Evolutionary conservation across 2,113 vertebrate species (phyloP), one percentile per base, ranked within the genome.

Genomic region (Neotragus moschatus): DNA sequence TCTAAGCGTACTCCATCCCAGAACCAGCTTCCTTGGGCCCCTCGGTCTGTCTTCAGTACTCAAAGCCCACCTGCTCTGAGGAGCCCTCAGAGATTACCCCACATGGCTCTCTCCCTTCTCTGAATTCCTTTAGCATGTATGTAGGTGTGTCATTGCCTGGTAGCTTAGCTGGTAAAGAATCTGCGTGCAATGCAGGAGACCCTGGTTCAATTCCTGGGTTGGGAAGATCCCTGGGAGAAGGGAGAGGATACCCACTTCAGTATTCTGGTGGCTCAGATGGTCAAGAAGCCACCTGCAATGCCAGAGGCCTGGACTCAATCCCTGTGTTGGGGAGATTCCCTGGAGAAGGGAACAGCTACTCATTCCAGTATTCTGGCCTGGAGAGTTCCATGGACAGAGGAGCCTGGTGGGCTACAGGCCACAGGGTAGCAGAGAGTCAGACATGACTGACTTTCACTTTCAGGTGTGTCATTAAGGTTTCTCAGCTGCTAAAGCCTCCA

Each of bases 1-100:
- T 26, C 6, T 0, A 25, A 17, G 11, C 7, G 3, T 26, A 30
- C n/a, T 2, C 0, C 3, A 43, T 2, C 55, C 25, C 2, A 51
- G 61, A n/a, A 7, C 26, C 26, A 43, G 49, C 39, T 49, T 49
- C 8, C 43, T 30, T 11, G 33, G n/a, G 8, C 66, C 58, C 30
- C 39, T 26, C 19, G 1, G 80, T 7, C 49, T 87, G 51, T 63
- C 89, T 51, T 14, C 19, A 66, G 51, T 75, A 26, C 56, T 85
- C 58, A 21, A 43, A 36, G 75, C 15, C 70, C 61, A 51, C 84
- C 47, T 33, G 47, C 26, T 60, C 45, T 39, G 19, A 43, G 56
- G 70, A 51, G 39, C 56, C 55, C 30, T 53, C 0, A 0, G 25
- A 2, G 2, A 8, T 36, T 16, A 61, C 17, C 53, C 63, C 9